Evolutionary conservation across 2,797 vertebrate genomes (phyloP).

Genomic region (Notolepis coatsorum): DNA sequence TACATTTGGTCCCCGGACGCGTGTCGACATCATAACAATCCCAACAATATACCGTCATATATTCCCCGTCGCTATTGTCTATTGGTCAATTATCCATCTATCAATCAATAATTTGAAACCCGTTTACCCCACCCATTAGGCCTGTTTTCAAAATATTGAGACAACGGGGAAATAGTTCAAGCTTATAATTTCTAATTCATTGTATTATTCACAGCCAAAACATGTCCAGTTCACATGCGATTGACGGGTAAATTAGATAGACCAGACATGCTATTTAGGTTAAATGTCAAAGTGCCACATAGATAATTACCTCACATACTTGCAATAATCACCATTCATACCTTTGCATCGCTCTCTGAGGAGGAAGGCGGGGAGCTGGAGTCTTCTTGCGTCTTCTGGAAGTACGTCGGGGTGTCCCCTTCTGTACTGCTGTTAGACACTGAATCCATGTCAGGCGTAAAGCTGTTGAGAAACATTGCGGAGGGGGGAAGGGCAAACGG

Average conservation of each 20-base stretch:
- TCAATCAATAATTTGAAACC: background rate
- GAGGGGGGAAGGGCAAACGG: constrained; percentile 37
- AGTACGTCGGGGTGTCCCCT: constrained; percentile 85
- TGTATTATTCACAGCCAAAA: no score
- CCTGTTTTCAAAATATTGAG: no score
- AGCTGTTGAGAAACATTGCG: constrained; percentile 85
- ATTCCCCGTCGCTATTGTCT: background rate
- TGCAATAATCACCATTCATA: constrained; percentile 71
- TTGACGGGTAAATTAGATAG: no score
- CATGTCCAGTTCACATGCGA: no score
- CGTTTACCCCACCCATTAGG: constrained; percentile 30
- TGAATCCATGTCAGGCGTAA: constrained; percentile 86
- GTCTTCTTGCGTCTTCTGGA: constrained; percentile 85
- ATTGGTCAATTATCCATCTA: background rate
- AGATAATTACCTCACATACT: background rate
- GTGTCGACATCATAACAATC: constrained; percentile 67
- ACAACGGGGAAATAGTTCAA: no score
- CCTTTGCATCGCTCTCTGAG: constrained; percentile 86
- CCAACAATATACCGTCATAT: constrained; percentile 3
- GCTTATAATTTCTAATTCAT: no score
- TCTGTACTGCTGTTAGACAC: constrained; percentile 90
- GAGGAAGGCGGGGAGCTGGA: constrained; percentile 87
- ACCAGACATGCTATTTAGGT: constrained; percentile 11
- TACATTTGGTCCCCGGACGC: constrained; percentile 72
- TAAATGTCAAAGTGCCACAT: constrained; percentile 13